phyloP scores from a whole-genome alignment of 2,797 vertebrate genomes.

The Paratrypauchen microcephalus region DNA sequence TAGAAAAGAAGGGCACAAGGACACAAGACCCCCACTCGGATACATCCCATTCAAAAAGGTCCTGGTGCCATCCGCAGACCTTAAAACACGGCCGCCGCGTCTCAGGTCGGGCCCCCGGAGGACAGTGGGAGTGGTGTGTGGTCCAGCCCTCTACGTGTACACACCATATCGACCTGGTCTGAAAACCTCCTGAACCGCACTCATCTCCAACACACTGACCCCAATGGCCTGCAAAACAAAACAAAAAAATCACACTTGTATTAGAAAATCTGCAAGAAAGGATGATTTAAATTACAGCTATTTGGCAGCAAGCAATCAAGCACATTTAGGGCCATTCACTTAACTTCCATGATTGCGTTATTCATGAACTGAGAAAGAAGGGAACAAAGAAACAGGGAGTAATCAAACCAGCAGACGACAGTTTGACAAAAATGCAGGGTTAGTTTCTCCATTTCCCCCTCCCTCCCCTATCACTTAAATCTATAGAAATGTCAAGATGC shows the following conservation, averaged over 20 bases:
- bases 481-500: background rate
- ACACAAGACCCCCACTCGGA: conserved; percentile 87
- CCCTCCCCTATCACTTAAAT: background rate
- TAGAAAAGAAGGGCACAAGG: conserved; percentile 68
- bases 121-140: conserved; percentile 86
- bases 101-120: conserved; percentile 81
- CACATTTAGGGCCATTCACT: conserved; percentile 53
- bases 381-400: conserved; percentile 44
- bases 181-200: conserved; percentile 87
- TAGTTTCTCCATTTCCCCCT: conserved; percentile 24
- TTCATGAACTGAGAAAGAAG: conserved; percentile 54
- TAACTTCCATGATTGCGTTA: conserved; percentile 64
- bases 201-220: conserved; percentile 88
- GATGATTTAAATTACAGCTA: conserved; percentile 50
- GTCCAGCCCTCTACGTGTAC: conserved; percentile 93
- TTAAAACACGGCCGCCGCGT: conserved; percentile 89
- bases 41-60: conserved; percentile 92
- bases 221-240: conserved; percentile 86
- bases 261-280: conserved; percentile 32
- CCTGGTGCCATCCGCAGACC: conserved; percentile 93
- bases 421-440: conserved; percentile 35
- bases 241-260: conserved; percentile 42
- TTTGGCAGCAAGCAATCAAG: conserved; percentile 57
- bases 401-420: conserved; percentile 51
- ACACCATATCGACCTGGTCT: conserved; percentile 90